These are phyloP conservation scores for Drosophila elegans DNA, from an alignment of 1,140 invertebrate species.

Conservation along the genomic window DNA sequence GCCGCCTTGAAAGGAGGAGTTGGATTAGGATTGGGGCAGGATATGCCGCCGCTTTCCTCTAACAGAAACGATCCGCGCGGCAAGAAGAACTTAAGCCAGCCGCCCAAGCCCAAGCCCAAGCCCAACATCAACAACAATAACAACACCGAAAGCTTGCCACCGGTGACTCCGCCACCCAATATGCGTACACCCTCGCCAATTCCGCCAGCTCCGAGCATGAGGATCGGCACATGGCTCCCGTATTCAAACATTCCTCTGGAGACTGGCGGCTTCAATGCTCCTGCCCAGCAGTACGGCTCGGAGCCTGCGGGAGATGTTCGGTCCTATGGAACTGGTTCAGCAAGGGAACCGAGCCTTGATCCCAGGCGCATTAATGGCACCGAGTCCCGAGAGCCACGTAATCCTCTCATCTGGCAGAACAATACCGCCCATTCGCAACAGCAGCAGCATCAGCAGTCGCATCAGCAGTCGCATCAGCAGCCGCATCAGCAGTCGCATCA, in stretches of 20 bases:
- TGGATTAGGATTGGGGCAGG: no score
- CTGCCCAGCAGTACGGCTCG: background rate
- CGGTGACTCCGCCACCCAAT: background rate
- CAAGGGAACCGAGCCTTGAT: background rate
- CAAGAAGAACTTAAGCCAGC: slow-evolving; percentile 12
- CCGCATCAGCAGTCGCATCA: background rate
- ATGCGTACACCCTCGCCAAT: slow-evolving; percentile 15
- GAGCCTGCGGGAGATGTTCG: background rate
- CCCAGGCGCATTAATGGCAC: background rate
- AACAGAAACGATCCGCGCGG: slow-evolving; percentile 59
- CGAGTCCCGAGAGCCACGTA: background rate
- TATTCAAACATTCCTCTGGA: background rate
- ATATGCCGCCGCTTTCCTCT: slow-evolving; percentile 9
- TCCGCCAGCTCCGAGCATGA: slow-evolving; percentile 27
- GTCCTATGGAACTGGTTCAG: background rate
- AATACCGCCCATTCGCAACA: background rate
- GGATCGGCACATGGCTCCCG: background rate
- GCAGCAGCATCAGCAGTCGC: slow-evolving; percentile 6
- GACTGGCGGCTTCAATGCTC: background rate
- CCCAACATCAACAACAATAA: background rate
- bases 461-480: slow-evolving; percentile 2
- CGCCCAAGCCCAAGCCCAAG: background rate
- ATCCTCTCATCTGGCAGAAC: slow-evolving; percentile 7
- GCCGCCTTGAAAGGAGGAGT: slow-evolving; percentile 29
- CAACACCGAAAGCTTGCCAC: background rate